These are phyloP conservation scores for Fratercula arctica DNA, from an alignment of 2,797 vertebrate genomes.

Conservation along the genomic window DNA sequence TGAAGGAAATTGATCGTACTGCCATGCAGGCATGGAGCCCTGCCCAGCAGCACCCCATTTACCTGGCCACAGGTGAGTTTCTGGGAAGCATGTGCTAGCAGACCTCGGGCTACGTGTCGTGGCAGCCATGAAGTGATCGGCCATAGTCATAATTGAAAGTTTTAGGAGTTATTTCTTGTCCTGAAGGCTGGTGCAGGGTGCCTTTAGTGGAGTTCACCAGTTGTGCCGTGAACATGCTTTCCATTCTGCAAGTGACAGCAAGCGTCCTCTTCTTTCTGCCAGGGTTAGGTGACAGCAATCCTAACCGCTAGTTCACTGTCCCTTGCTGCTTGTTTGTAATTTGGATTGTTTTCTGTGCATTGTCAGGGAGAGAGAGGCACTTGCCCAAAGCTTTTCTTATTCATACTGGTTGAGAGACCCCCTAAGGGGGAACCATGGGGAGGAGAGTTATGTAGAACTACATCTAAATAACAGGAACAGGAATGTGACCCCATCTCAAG, in stretches of 20 bases:
- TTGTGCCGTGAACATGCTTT: rapidly evolving
- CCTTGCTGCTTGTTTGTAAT: not conserved
- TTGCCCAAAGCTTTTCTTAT: not conserved
- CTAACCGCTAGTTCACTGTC: rapidly evolving
- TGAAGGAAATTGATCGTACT: conserved; percentile 95
- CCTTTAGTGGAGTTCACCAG: not conserved
- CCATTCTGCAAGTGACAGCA: not conserved
- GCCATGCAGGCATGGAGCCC: conserved; percentile 98
- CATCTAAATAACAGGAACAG: not conserved
- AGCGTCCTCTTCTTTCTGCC: not conserved
- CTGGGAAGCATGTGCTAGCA: not conserved
- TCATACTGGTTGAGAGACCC: not conserved
- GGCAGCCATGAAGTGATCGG: not conserved
- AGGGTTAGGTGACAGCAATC: not conserved
- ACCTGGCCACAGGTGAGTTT: conserved; percentile 89
- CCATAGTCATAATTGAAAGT: rapidly evolving
- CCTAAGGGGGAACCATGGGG: rapidly evolving
- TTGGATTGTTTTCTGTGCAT: rapidly evolving
- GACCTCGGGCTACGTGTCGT: rapidly evolving
- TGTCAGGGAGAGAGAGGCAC: not conserved
- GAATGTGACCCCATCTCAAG: not conserved
- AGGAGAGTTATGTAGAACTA: not conserved
- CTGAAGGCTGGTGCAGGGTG: not conserved
- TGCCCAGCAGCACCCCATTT: conserved; percentile 92
- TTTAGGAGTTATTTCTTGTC: not conserved